Conservation (phyloP, 2,797 vertebrate genomes). For the Saxicola maurus region DNA sequence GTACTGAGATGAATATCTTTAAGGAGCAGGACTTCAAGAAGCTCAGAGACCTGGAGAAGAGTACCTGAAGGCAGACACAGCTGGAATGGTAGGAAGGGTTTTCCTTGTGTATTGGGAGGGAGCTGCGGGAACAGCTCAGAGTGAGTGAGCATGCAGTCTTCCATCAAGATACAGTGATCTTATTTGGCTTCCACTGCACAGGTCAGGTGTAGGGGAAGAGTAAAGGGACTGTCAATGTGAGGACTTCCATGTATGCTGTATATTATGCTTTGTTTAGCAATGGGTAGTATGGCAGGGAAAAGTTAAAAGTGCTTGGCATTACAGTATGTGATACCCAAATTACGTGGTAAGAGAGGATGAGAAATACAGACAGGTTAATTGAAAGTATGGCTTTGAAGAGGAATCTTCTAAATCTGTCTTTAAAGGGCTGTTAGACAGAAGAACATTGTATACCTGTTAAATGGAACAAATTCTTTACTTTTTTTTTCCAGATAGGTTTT, state of each 20-base stretch:
- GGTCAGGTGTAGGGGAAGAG: neutral
- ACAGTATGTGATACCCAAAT: neutral
- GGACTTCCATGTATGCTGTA: neutral
- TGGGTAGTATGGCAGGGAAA: neutral
- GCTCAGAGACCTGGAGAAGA: neutral
- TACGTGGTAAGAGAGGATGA: neutral
- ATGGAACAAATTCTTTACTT: slow-evolving; percentile 69
- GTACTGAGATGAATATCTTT: slow-evolving; percentile 10
- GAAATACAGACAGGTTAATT: neutral
- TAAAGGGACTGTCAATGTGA: neutral
- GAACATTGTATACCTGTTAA: slow-evolving; percentile 37
- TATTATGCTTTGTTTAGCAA: neutral
- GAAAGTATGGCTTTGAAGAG: neutral
- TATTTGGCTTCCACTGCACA: neutral
- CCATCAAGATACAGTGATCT: neutral
- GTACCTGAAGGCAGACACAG: slow-evolving; percentile 18
- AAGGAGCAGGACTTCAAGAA: slow-evolving; percentile 12
- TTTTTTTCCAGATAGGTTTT: slow-evolving; percentile 74
- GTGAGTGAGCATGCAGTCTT: neutral
- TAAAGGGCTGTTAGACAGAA: neutral
- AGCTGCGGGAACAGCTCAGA: neutral
- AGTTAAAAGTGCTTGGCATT: neutral
- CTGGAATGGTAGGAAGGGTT: slow-evolving; percentile 35
- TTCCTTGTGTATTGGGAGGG: slow-evolving; percentile 19
- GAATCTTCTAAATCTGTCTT: neutral